Base-by-base conservation (phyloP, 2,888 invertebrate genomes). In the Sicus ferrugineus region DNA sequence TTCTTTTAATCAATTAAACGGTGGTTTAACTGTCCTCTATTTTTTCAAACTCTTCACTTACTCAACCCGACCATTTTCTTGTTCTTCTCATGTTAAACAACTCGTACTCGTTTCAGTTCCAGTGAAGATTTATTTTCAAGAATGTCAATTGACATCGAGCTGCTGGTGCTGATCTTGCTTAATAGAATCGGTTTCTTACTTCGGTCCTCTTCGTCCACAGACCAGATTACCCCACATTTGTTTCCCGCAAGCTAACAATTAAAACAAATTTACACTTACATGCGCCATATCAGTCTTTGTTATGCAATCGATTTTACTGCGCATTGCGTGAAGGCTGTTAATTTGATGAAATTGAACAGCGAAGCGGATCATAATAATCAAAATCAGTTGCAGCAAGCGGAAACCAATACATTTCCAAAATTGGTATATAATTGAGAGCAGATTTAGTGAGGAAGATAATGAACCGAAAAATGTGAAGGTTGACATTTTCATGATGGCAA, bases 361-460 rank as follows among this genome's bases (percentile, higher is more conserved):
- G 50, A 11, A 46, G 19, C 62, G 16, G 16, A 42, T n/a, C 62
- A 28, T 5, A 4, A 31, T 21, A 14, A 64, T 62, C 61, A 38
- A 19, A 61, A 61, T 61, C 54, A 54, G 28, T 26, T 31, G 56
- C 21, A 42, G 58, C 56, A 34, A 56, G 56, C 30, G 21, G 56
- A 66, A 66, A 66, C 58, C 56, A 66, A 66, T 66, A 56, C 19
- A 42, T 67, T 31, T 59, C 48, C 59, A 59, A 59, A 59, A 67
- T 67, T 67, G 67, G 59, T 67, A 67, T 58, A 42, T 67, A 67
- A 67, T 67, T 67, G 58, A 67, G 42, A 21, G 19, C 59, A 58
- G 59, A 67, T 67, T 59, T 56, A 59, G 42, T 46, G 31, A 14
- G 14, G 23, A 7, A 19, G 16, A 11, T 46, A n/a, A 7, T 23